Conservation (phyloP, 2,888 invertebrate genomes). For the Eremobia ochroleuca region DNA sequence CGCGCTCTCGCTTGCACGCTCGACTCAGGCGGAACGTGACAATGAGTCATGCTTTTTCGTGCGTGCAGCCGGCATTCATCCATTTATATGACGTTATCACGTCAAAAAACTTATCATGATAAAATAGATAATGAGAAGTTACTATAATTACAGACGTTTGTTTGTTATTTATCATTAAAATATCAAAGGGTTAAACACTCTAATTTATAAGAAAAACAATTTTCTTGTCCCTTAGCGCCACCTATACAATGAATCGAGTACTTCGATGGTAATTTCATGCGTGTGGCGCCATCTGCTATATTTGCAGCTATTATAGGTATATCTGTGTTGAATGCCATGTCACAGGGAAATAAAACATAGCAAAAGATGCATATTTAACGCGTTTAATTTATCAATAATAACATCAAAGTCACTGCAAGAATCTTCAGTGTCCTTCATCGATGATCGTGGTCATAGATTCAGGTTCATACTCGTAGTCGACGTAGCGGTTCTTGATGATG, state of each 20-base stretch:
- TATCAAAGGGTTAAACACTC: too few relatives aligned
- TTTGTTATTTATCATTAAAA: too few relatives aligned
- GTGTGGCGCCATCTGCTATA: conserved; percentile 10
- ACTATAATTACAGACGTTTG: too few relatives aligned
- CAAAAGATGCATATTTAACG: background rate
- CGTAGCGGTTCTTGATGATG: conserved; percentile 85
- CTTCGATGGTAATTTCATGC: background rate
- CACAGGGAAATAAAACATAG: background rate
- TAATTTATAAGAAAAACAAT: too few relatives aligned
- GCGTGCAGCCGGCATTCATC: too few relatives aligned
- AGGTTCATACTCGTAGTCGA: conserved; percentile 81
- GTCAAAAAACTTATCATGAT: too few relatives aligned
- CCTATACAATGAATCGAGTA: background rate
- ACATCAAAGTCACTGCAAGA: background rate
- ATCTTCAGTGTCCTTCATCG: conserved; percentile 71
- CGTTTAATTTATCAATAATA: conserved; percentile 7
- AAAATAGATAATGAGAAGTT: too few relatives aligned
- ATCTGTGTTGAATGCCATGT: background rate
- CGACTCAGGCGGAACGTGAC: too few relatives aligned
- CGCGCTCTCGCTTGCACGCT: too few relatives aligned
- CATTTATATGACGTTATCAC: too few relatives aligned
- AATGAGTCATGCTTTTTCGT: too few relatives aligned
- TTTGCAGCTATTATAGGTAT: background rate
- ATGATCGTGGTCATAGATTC: conserved; percentile 79
- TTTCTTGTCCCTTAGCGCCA: too few relatives aligned